These are phyloP conservation scores for Erebia epiphron DNA, from an alignment of 2,888 invertebrate genomes.

Conservation along the genomic window DNA sequence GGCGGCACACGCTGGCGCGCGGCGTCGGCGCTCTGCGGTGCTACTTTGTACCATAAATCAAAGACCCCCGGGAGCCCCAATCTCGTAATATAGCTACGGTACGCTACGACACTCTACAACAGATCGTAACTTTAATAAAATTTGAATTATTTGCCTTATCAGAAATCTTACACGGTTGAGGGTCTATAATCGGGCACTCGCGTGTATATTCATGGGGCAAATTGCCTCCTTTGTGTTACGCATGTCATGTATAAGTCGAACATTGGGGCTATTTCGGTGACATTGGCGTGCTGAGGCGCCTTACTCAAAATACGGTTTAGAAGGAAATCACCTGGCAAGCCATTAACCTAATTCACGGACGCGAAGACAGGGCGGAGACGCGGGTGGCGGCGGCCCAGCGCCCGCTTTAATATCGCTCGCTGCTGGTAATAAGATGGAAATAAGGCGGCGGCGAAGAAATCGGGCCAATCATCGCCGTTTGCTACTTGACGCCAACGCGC, in stretches of 20 bases:
- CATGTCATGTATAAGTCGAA: constrained; percentile 51
- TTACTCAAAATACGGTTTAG: constrained; percentile 75
- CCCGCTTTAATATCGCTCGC: constrained; percentile 79
- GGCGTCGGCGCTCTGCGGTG: constrained; percentile 57
- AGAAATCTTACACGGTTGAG: constrained; percentile 38
- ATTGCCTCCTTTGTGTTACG: constrained; percentile 42
- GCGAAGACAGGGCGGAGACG: constrained; percentile 80
- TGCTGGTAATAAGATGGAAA: constrained; percentile 82
- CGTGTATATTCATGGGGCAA: constrained; percentile 39
- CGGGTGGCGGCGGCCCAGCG: constrained; percentile 61
- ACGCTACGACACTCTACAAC: constrained; percentile 45
- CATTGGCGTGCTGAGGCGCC: constrained; percentile 72
- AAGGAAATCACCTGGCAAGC: constrained; percentile 82
- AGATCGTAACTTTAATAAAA: constrained; percentile 42
- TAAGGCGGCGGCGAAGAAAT: constrained; percentile 76
- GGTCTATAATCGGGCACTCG: constrained; percentile 40
- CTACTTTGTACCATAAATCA: constrained; percentile 77
- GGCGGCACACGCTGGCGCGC: constrained; percentile 50
- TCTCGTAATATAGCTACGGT: constrained; percentile 65
- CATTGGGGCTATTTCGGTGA: constrained; percentile 63
- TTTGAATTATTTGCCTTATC: constrained; percentile 41
- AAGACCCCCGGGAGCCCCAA: constrained; percentile 71
- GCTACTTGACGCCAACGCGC: constrained; percentile 59
- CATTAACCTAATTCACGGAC: constrained; percentile 83
- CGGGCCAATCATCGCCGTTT: constrained; percentile 76